A percentile compares a stretch with the other conserved stretches of the same genome.
Evolutionary conservation across 2,888 invertebrate genomes (phyloP).

Genomic region (Alviniconcha strummeri): DNA sequence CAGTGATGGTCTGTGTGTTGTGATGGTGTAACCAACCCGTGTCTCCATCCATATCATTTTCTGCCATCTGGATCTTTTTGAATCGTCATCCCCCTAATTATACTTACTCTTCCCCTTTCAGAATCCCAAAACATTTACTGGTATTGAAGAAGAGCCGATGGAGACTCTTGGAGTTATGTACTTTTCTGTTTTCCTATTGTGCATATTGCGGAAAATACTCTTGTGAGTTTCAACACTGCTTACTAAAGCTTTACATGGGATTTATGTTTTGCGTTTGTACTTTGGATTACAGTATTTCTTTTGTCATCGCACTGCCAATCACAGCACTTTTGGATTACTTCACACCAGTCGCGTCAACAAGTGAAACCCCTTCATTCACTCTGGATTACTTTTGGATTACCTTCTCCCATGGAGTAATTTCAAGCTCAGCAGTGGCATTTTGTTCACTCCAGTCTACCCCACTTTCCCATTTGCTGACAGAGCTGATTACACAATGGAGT

Average conservation of each 20-base stretch:
- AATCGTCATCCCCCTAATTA: slow-evolving; percentile 3
- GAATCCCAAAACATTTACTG: slow-evolving; percentile 19
- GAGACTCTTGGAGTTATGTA: slow-evolving; percentile 18
- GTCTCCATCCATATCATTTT: too few relatives aligned
- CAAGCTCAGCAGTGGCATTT: too few relatives aligned
- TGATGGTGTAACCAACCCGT: too few relatives aligned
- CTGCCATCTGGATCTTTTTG: too few relatives aligned
- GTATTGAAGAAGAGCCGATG: slow-evolving; percentile 23
- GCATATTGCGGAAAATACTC: slow-evolving; percentile 17
- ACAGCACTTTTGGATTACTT: slow-evolving; percentile 9
- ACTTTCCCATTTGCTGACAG: too few relatives aligned
- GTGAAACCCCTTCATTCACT: neutral
- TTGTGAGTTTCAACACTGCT: neutral
- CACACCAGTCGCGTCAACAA: neutral
- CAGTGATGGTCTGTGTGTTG: too few relatives aligned
- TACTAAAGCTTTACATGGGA: slow-evolving; percentile 5
- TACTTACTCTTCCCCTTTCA: slow-evolving; percentile 25
- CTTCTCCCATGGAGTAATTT: too few relatives aligned
- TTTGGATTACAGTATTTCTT: slow-evolving; percentile 24
- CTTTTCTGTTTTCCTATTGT: slow-evolving; percentile 20
- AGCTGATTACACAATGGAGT: too few relatives aligned
- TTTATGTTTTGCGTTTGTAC: slow-evolving; percentile 12
- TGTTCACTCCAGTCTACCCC: too few relatives aligned
- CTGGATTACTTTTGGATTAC: slow-evolving; percentile 20
- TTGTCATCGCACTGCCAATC: slow-evolving; percentile 1